These are phyloP conservation scores for Lamellibrachia luymesi DNA, from an alignment of 1,140 invertebrate species.

Conservation along the genomic window DNA sequence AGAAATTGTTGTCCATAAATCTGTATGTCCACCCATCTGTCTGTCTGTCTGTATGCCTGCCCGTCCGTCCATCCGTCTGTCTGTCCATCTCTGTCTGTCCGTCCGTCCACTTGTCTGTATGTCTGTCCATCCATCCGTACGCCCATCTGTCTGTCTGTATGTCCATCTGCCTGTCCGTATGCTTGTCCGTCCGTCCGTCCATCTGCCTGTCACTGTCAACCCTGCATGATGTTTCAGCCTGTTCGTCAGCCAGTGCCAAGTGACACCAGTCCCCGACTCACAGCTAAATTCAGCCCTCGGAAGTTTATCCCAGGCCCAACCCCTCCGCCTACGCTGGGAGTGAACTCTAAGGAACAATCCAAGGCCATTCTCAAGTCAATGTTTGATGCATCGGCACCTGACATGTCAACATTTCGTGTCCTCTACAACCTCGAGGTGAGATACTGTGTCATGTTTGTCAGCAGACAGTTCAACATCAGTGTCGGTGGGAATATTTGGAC, in stretches of 20 bases:
- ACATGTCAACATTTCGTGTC: conserved; percentile 60
- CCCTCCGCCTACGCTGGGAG: conserved; percentile 25
- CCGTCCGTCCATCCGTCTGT: background rate
- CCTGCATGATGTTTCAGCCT: background rate
- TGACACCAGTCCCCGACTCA: background rate
- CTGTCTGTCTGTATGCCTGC: background rate
- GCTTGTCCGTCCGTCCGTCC: too few species aligned
- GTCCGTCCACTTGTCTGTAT: too few species aligned
- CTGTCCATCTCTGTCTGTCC: background rate
- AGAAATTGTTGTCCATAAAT: background rate
- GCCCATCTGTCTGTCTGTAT: background rate
- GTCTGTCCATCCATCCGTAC: too few species aligned
- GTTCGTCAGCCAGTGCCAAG: background rate
- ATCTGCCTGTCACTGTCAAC: background rate
- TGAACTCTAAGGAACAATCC: conserved; percentile 30
- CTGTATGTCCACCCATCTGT: background rate
- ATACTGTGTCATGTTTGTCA: background rate
- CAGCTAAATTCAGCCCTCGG: conserved; percentile 30
- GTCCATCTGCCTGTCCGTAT: background rate
- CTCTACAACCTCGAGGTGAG: conserved; percentile 62
- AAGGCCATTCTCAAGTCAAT: conserved; percentile 55
- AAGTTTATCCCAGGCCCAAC: conserved; percentile 33
- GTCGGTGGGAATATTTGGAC: background rate
- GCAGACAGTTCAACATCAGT: background rate
- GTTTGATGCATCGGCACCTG: conserved; percentile 52